phyloP scores from a whole-genome alignment of 2,797 vertebrate genomes.

The Novumbra hubbsi region DNA sequence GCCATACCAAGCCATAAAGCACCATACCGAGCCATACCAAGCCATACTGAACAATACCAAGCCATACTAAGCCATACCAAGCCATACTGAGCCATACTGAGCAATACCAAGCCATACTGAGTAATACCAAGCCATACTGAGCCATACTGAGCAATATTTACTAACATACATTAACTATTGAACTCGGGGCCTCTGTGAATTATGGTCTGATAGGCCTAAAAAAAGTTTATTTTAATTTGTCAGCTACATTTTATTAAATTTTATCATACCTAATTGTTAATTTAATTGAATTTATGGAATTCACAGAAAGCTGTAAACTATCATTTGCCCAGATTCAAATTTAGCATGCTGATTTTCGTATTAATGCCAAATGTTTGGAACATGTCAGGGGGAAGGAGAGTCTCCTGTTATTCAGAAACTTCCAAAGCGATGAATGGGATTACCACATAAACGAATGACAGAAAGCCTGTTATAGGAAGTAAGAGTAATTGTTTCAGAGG shows the following conservation, averaged over 20 bases:
- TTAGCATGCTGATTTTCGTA: background rate
- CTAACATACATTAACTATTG: background rate
- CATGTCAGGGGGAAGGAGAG: background rate
- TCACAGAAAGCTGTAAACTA: constrained; percentile 4
- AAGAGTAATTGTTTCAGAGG: background rate
- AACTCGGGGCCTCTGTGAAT: background rate
- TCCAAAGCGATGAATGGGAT: background rate
- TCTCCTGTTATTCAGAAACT: background rate
- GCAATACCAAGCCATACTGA: no score
- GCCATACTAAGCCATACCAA: no score
- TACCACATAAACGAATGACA: background rate
- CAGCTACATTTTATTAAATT: background rate
- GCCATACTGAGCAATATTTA: background rate
- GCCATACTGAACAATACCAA: no score
- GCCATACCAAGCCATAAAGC: no score
- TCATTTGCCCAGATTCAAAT: background rate
- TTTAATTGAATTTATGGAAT: background rate
- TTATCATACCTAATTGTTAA: background rate
- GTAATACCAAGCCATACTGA: no score
- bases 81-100: no score
- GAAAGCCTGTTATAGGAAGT: background rate
- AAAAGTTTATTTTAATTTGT: background rate
- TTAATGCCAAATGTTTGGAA: background rate
- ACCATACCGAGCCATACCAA: no score
- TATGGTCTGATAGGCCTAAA: background rate